Evolutionary conservation across 2,888 invertebrate genomes (phyloP), one percentile per base, ranked within the genome.

Genomic region (Amphipyra tragopoginis): DNA sequence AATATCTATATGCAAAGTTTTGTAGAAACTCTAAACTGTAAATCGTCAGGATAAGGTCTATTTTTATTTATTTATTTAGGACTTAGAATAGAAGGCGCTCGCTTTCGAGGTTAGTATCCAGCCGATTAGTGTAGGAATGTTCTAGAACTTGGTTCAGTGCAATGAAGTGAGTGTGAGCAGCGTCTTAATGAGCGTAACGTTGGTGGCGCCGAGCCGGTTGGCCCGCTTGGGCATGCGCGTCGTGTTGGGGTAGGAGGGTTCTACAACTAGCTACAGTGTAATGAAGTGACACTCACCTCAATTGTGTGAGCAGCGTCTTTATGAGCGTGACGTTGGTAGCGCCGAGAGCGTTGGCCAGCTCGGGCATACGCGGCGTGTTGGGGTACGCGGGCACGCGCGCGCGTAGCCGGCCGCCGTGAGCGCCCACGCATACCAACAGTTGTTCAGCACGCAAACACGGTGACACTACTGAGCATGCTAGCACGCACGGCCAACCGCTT

Each of bases 331-430:
- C 68, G 75, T 90, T 86, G 34, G 89, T 85, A 50, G 82, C 83
- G 34, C 90, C 88, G 48, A 99, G 95, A 43, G 97, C 97, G 47
- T 96, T 95, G 77, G 98, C 98, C 62, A 99, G 95, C 64, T 98
- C 98, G 2, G 96, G 95, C 80, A 98, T 96, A 71, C 97, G 95
- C 34, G 97, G 97, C 61, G 98, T 97, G 72, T 95, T 95, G 75
- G 98, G 97, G 91, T 98, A 98, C 84, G 98, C 98, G 9, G 98
- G 98, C 45, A 99, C 98, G 83, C 99, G 98, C 77, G 98, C 98
- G 72, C 98, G 97, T 80, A 98, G 96, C 92, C 98, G 97, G 0
- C 99, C 99, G 7, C 98, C 98, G 90, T 99, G 98, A 36, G 98
- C 98, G 88, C 99, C 98, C 52, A 99, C 98, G 29, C 98, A 98